phyloP scores from a whole-genome alignment of 2,113 vertebrate species.

The Plotosus lineatus region DNA sequence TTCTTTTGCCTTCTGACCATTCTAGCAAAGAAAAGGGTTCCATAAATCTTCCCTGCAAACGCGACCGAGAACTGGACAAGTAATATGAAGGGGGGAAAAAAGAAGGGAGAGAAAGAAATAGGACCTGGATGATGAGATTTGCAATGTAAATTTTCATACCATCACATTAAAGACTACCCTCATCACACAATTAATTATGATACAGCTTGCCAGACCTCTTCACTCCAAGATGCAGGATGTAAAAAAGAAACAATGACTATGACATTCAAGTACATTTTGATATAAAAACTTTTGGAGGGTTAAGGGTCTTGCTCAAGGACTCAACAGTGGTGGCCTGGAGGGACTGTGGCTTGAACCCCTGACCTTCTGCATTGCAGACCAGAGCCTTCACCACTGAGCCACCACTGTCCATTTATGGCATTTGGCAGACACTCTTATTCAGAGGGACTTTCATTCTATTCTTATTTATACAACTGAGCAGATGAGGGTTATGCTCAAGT shows the following conservation, averaged over 20 bases:
- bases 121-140: background rate
- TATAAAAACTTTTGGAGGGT: too few species aligned
- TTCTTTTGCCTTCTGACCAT: slow-evolving; percentile 57
- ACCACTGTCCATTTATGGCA: too few species aligned
- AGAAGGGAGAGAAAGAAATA: background rate
- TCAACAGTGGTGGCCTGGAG: too few species aligned
- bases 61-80: background rate
- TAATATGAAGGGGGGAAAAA: background rate
- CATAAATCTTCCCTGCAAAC: slow-evolving; percentile 57
- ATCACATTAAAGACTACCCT: background rate
- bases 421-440: too few species aligned
- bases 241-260: background rate
- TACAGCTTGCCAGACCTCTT: background rate
- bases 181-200: background rate
- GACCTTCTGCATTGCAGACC: too few species aligned
- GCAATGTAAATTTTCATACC: background rate
- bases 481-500: too few species aligned
- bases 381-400: too few species aligned
- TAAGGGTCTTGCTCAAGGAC: too few species aligned
- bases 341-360: too few species aligned
- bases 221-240: background rate
- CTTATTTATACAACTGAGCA: too few species aligned
- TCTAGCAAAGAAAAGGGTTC: slow-evolving; percentile 54
- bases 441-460: too few species aligned
- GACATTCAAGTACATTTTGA: background rate